Conservation (phyloP, 2,113 vertebrate species). For the Pampusana beccarii region DNA sequence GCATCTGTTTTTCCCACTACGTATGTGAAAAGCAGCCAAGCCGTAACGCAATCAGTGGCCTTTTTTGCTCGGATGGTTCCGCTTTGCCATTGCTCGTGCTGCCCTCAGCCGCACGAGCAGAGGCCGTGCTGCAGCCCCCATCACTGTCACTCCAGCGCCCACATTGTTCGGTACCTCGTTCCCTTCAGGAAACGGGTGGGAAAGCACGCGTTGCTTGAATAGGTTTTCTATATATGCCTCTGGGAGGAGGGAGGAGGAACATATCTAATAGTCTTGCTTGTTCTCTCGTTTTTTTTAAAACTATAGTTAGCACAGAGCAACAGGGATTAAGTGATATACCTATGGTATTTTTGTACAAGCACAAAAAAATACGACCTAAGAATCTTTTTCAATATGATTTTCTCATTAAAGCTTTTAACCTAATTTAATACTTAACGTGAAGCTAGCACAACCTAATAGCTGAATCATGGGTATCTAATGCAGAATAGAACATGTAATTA, state of each 20-base stretch:
- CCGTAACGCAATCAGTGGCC: neutral
- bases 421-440: neutral
- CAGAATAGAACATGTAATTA: neutral
- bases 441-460: neutral
- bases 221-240: neutral
- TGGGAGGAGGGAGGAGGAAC: neutral
- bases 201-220: neutral
- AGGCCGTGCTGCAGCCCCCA: neutral
- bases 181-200: neutral
- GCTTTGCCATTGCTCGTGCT: neutral
- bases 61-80: neutral
- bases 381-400: neutral
- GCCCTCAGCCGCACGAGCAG: neutral
- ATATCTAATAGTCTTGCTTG: neutral
- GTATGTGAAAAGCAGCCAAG: neutral
- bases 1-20: neutral
- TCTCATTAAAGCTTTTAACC: conserved; percentile 7
- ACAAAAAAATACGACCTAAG: neutral
- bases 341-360: neutral
- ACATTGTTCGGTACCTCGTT: neutral
- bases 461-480: neutral
- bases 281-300: neutral
- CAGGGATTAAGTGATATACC: neutral
- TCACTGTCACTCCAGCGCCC: neutral
- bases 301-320: neutral